Evolutionary conservation across 2,888 invertebrate species (phyloP).

Genomic region (Mycalesis mineus): DNA sequence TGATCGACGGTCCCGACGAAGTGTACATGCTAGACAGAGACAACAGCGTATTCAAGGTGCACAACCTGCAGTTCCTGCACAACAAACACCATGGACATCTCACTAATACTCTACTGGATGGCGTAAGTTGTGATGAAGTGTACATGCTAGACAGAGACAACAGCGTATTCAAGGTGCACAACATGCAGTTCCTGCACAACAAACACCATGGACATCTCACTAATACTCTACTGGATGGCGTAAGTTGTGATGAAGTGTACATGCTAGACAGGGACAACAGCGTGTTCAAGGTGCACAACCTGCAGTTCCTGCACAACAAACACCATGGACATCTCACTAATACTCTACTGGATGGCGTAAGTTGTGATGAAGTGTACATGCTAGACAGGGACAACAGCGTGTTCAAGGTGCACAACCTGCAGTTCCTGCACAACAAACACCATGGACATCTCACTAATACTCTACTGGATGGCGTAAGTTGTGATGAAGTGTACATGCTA

Average conservation of each 20-base stretch:
- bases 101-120: conserved; percentile 91
- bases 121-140: conserved; percentile 84
- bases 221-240: conserved; percentile 94
- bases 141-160: conserved; percentile 91
- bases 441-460: conserved; percentile 87
- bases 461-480: conserved; percentile 93
- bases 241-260: conserved; percentile 74
- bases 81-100: conserved; percentile 86
- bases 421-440: conserved; percentile 88
- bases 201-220: conserved; percentile 85
- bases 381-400: conserved; percentile 91
- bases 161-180: conserved; percentile 78
- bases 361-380: conserved; percentile 42
- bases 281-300: conserved; percentile 80
- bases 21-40: conserved; percentile 97
- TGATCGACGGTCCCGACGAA: conserved; percentile 90
- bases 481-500: conserved; percentile 60
- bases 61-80: conserved; percentile 87
- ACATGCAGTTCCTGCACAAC: conserved; percentile 87
- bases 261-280: conserved; percentile 91
- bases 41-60: conserved; percentile 92
- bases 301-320: conserved; percentile 88
- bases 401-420: conserved; percentile 83
- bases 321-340: conserved; percentile 85
- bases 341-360: conserved; percentile 95